Evolutionary conservation across 2,888 invertebrate genomes (phyloP).

Genomic region (Smittia aterrima): DNA sequence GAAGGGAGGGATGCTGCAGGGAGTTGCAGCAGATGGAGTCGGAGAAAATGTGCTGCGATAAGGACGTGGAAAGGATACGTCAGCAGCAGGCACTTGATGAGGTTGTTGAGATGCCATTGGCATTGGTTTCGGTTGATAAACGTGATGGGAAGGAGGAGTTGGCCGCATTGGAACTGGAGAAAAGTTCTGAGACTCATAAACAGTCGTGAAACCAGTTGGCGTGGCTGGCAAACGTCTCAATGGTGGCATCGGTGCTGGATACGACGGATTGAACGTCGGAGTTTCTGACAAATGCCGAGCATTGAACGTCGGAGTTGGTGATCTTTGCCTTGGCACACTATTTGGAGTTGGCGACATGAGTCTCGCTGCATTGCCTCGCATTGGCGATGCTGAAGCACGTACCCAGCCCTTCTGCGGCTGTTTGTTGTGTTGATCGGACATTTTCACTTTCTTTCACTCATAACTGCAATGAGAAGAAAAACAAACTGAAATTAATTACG

Average conservation of each 20-base stretch:
- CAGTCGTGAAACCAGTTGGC: slow-evolving; percentile 29
- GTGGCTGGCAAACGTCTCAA: slow-evolving; percentile 9
- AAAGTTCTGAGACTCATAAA: slow-evolving; percentile 38
- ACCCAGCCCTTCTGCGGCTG: slow-evolving; percentile 10
- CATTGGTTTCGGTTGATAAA: slow-evolving; percentile 50
- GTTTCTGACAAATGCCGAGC: slow-evolving; percentile 11
- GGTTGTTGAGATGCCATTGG: slow-evolving; percentile 48
- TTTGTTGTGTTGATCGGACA: slow-evolving; percentile 33
- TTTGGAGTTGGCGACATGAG: slow-evolving; percentile 25
- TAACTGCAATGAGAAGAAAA: slow-evolving; percentile 18
- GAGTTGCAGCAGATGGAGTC: slow-evolving; percentile 46
- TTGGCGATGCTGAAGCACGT: slow-evolving; percentile 24
- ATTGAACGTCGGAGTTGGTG: slow-evolving; percentile 38
- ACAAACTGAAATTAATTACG: background rate
- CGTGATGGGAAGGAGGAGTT: slow-evolving; percentile 51
- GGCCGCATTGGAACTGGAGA: slow-evolving; percentile 10
- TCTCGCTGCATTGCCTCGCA: slow-evolving; percentile 10
- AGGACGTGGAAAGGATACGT: slow-evolving; percentile 53
- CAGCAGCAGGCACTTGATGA: slow-evolving; percentile 49
- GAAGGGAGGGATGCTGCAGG: slow-evolving; percentile 55
- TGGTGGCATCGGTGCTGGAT: background rate
- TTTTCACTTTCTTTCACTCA: slow-evolving; percentile 28
- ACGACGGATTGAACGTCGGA: slow-evolving; percentile 22
- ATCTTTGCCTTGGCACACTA: slow-evolving; percentile 9
- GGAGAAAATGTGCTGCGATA: slow-evolving; percentile 35